A percentile compares a stretch with the other conserved stretches of the same genome.
phyloP scores from a whole-genome alignment of 1,140 invertebrate genomes.

The Ceratosolen solmsi region DNA sequence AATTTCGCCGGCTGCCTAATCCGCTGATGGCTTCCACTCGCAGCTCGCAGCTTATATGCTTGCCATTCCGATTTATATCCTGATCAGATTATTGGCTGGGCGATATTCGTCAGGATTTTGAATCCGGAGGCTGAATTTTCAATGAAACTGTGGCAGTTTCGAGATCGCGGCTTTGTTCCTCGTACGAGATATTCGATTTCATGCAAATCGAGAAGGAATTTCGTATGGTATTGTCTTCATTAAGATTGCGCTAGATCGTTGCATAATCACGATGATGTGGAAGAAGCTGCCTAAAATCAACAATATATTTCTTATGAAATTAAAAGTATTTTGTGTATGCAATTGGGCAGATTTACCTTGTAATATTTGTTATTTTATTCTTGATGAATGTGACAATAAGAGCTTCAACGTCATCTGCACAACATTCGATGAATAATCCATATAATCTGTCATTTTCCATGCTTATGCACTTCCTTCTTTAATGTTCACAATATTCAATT shows the following conservation, averaged over 20 bases:
- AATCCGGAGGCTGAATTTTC: neutral
- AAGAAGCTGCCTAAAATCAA: neutral
- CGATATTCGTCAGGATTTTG: slow-evolving; percentile 18
- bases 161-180: neutral
- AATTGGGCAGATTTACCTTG: too few species aligned
- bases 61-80: neutral
- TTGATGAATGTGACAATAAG: too few species aligned
- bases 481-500: too few species aligned
- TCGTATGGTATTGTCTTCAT: neutral
- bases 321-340: too few species aligned
- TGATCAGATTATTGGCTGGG: neutral
- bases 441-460: too few species aligned
- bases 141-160: neutral
- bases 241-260: neutral
- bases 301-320: too few species aligned
- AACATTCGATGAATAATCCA: too few species aligned
- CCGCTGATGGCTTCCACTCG: neutral
- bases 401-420: too few species aligned
- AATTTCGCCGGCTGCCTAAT: slow-evolving; percentile 17
- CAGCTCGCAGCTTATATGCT: neutral
- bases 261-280: neutral
- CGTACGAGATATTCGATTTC: neutral
- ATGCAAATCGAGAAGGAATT: neutral
- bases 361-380: too few species aligned
- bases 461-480: too few species aligned